Evolutionary conservation across 2,888 invertebrate genomes (phyloP).

Genomic region (Emmelina monodactyla): DNA sequence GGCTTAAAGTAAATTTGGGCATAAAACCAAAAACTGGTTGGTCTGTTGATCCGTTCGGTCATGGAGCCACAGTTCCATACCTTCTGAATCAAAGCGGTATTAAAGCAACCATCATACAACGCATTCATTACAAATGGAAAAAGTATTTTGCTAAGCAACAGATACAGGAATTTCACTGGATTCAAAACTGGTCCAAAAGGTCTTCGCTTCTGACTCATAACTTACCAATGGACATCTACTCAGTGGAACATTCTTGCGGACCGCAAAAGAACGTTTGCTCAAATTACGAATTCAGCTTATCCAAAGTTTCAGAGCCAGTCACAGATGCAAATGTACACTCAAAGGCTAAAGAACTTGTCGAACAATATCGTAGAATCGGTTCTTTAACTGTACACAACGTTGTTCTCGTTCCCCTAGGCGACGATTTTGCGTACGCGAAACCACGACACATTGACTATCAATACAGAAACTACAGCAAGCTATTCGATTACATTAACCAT

Average conservation of each 20-base stretch:
- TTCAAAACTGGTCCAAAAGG: constrained; percentile 77
- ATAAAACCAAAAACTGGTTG: constrained; percentile 83
- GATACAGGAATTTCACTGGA: constrained; percentile 90
- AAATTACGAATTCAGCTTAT: constrained; percentile 86
- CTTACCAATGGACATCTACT: constrained; percentile 95
- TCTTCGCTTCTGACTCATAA: constrained; percentile 83
- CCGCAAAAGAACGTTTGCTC: constrained; percentile 90
- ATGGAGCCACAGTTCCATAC: constrained; percentile 93
- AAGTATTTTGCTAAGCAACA: constrained; percentile 89
- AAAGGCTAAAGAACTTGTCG: constrained; percentile 84
- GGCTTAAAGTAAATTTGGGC: constrained; percentile 85
- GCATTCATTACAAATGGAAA: constrained; percentile 96
- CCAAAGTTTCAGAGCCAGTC: constrained; percentile 86
- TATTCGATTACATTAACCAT: constrained; percentile 87
- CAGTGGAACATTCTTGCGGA: constrained; percentile 95
- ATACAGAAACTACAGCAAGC: constrained; percentile 87
- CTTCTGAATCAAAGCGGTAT: constrained; percentile 84
- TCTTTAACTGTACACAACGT: constrained; percentile 91
- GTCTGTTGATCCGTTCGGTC: constrained; percentile 98
- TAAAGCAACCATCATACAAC: constrained; percentile 87
- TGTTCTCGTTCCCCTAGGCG: constrained; percentile 92
- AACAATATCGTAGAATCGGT: constrained; percentile 90
- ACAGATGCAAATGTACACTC: constrained; percentile 84
- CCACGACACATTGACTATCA: constrained; percentile 94
- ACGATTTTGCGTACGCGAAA: constrained; percentile 94